Conservation (phyloP, 2,888 invertebrate species). For the Hirtodrosophila histrioides region DNA sequence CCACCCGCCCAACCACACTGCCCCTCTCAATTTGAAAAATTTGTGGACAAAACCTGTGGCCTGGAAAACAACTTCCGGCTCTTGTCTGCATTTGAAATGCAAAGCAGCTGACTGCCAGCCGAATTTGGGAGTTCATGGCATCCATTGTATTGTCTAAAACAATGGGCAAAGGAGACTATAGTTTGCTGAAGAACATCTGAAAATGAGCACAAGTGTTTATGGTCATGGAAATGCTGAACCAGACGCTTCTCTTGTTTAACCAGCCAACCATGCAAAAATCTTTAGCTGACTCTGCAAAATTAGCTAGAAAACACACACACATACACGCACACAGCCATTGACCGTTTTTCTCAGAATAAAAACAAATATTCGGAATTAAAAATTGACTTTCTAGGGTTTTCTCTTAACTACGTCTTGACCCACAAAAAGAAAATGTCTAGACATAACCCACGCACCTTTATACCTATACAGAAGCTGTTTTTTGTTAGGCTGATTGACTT, state of each 20-base stretch:
- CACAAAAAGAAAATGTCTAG: too few species aligned
- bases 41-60: slow-evolving; percentile 35
- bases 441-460: too few species aligned
- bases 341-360: not conserved
- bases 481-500: too few species aligned
- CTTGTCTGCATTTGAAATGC: slow-evolving; percentile 57
- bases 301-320: slow-evolving; percentile 17
- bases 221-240: slow-evolving; percentile 23
- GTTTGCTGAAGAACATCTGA: slow-evolving; percentile 40
- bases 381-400: slow-evolving; percentile 2
- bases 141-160: slow-evolving; percentile 50
- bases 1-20: not conserved
- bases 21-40: not conserved
- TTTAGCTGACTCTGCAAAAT: slow-evolving; percentile 26
- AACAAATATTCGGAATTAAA: not conserved
- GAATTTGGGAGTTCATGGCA: slow-evolving; percentile 44
- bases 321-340: not conserved
- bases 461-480: too few species aligned
- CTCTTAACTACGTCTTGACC: too few species aligned
- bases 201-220: slow-evolving; percentile 39
- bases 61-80: slow-evolving; percentile 45
- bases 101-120: slow-evolving; percentile 31
- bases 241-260: slow-evolving; percentile 10
- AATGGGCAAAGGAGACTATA: slow-evolving; percentile 52
- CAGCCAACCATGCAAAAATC: slow-evolving; percentile 6